phyloP scores from a whole-genome alignment of 2,797 vertebrate species.

The Fistularia tabacaria region DNA sequence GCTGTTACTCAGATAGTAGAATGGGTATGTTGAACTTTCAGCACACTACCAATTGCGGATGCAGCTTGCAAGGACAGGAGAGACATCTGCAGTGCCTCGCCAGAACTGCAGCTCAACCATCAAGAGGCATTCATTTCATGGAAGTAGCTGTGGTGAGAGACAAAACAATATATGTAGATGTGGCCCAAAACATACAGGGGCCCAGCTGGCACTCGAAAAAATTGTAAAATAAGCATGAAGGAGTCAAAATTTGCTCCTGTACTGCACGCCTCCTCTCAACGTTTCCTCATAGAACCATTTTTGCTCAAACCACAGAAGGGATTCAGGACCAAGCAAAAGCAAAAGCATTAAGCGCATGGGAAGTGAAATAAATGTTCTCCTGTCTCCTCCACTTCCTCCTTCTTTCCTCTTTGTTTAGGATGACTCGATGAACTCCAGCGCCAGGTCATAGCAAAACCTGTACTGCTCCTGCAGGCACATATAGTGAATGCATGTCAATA shows the following conservation, averaged over 20 bases:
- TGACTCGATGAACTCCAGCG: slow-evolving; percentile 93
- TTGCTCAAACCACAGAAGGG: slow-evolving; percentile 28
- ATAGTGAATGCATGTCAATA: not conserved
- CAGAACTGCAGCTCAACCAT: slow-evolving; percentile 54
- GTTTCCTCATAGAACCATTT: not conserved
- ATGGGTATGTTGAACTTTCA: slow-evolving; percentile 20
- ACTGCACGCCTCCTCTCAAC: slow-evolving; percentile 5
- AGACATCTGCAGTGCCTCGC: slow-evolving; percentile 52
- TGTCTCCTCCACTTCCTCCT: slow-evolving; percentile 34
- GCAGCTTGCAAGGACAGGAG: slow-evolving; percentile 32
- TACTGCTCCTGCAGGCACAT: slow-evolving; percentile 86
- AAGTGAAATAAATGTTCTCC: slow-evolving; percentile 34
- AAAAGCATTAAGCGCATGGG: slow-evolving; percentile 39
- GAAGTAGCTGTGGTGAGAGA: slow-evolving; percentile 20
- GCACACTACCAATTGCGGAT: slow-evolving; percentile 29
- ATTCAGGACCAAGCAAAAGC: slow-evolving; percentile 38
- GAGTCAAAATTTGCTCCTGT: slow-evolving; percentile 18
- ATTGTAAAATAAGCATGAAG: slow-evolving; percentile 59
- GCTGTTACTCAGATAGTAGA: slow-evolving; percentile 27
- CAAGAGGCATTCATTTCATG: slow-evolving; percentile 37
- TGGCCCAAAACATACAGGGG: slow-evolving; percentile 47
- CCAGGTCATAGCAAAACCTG: slow-evolving; percentile 95
- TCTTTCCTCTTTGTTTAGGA: slow-evolving; percentile 74
- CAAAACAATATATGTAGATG: slow-evolving; percentile 39
- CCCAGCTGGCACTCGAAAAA: slow-evolving; percentile 59